Evolutionary conservation across 2,797 vertebrate genomes (phyloP).

Genomic region (Thaleichthys pacificus): DNA sequence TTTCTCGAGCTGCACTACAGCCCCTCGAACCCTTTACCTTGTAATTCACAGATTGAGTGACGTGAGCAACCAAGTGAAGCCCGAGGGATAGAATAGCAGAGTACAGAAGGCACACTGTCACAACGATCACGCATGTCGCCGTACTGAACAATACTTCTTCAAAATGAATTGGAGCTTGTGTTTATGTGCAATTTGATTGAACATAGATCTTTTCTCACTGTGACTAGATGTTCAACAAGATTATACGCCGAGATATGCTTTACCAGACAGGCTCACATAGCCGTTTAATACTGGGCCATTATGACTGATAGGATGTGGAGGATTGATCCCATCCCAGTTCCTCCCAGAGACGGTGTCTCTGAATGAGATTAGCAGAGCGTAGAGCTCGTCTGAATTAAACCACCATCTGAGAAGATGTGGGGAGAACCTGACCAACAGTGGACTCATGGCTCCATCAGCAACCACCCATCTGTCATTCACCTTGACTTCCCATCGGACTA

Average conservation of each 20-base stretch:
- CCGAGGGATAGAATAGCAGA: no score
- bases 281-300: conserved; percentile 57
- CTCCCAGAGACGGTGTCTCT: conserved; percentile 59
- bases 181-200: neutral
- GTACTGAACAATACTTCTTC: neutral
- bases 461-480: conserved; percentile 37
- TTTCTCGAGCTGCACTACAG: no score
- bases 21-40: no score
- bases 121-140: neutral
- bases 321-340: conserved; percentile 64
- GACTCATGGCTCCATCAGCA: conserved; percentile 53
- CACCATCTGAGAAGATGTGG: conserved; percentile 42
- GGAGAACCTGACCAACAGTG: conserved; percentile 57
- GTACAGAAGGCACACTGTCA: no score
- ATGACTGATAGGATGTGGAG: conserved; percentile 54
- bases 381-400: conserved; percentile 63
- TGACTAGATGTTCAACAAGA: neutral
- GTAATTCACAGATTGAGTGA: no score
- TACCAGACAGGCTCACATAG: conserved; percentile 35
- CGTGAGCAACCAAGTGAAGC: no score
- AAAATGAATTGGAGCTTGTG: neutral
- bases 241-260: neutral
- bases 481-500: neutral
- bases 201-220: neutral
- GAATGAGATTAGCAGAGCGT: conserved; percentile 68